Conservation (phyloP, 2,888 invertebrate genomes). For the Harpalus rufipes region DNA sequence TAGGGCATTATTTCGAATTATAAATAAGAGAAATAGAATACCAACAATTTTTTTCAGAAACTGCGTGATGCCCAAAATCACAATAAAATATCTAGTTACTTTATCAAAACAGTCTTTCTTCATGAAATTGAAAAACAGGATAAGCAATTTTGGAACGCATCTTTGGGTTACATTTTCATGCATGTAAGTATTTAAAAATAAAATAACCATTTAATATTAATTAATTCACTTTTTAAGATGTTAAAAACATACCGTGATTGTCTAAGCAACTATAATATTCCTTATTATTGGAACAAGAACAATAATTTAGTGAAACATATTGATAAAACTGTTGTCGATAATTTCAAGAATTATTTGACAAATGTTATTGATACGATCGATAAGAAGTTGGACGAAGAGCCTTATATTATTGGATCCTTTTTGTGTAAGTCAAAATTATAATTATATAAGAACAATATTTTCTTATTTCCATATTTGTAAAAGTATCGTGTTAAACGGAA, state of each 20-base stretch:
- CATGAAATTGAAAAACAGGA: constrained; percentile 73
- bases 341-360: constrained; percentile 76
- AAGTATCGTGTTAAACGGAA: too few species aligned
- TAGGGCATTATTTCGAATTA: too few species aligned
- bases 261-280: constrained; percentile 71
- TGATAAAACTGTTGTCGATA: constrained; percentile 73
- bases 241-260: constrained; percentile 72
- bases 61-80: constrained; percentile 75
- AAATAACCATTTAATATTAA: constrained; percentile 4
- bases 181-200: constrained; percentile 49
- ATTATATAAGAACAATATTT: too few species aligned
- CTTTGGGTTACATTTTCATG: constrained; percentile 73
- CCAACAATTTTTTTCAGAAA: constrained; percentile 70
- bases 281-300: constrained; percentile 75
- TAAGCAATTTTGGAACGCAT: constrained; percentile 70
- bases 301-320: constrained; percentile 74
- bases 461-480: too few species aligned
- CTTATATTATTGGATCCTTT: constrained; percentile 71
- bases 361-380: constrained; percentile 76
- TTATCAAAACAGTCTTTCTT: constrained; percentile 77
- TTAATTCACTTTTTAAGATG: constrained; percentile 71
- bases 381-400: constrained; percentile 70
- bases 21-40: too few species aligned
- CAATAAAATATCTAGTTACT: constrained; percentile 76
- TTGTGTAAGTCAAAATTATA: constrained; percentile 72